A percentile compares a stretch with the other conserved stretches of the same genome.
Conservation (phyloP, 2,797 vertebrate species). For the Thripadectes ignobilis region DNA sequence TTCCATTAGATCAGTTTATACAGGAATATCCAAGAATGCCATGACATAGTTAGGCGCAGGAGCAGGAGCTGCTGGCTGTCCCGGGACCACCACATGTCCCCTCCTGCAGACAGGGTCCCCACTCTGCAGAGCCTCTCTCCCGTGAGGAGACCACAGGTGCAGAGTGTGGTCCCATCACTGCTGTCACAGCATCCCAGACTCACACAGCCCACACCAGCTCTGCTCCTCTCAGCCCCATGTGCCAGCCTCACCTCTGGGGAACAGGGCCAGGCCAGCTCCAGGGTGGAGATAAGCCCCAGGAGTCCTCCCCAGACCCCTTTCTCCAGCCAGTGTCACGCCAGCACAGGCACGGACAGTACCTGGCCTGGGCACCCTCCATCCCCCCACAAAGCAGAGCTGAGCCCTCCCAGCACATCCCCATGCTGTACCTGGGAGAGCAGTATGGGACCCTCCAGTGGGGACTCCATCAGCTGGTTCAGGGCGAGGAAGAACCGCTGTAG, state of each 20-base stretch:
- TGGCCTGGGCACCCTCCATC: not conserved
- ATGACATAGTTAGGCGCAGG: not conserved
- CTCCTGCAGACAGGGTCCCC: not conserved
- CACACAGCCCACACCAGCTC: not conserved
- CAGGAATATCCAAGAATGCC: not conserved
- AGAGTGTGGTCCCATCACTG: not conserved
- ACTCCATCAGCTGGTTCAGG: constrained; percentile 61
- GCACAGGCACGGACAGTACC: not conserved
- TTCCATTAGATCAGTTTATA: not conserved
- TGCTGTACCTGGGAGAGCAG: constrained; percentile 35
- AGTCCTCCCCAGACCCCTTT: not conserved
- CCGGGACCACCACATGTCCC: not conserved
- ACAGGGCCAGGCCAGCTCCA: not conserved
- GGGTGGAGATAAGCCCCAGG: not conserved
- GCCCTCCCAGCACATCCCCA: not conserved
- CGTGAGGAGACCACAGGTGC: rapidly evolving
- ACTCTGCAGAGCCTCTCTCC: not conserved
- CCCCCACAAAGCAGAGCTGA: rapidly evolving
- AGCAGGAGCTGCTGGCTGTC: not conserved
- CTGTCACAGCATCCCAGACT: not conserved
- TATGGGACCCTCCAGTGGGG: constrained; percentile 16
- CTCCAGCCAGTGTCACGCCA: not conserved
- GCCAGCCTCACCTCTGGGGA: not conserved
- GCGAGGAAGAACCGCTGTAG: constrained; percentile 34
- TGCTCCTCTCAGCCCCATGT: not conserved